A percentile compares a stretch with the other conserved stretches of the same genome.
Conservation (phyloP, 2,113 vertebrate species). For the Sprattus sprattus region DNA sequence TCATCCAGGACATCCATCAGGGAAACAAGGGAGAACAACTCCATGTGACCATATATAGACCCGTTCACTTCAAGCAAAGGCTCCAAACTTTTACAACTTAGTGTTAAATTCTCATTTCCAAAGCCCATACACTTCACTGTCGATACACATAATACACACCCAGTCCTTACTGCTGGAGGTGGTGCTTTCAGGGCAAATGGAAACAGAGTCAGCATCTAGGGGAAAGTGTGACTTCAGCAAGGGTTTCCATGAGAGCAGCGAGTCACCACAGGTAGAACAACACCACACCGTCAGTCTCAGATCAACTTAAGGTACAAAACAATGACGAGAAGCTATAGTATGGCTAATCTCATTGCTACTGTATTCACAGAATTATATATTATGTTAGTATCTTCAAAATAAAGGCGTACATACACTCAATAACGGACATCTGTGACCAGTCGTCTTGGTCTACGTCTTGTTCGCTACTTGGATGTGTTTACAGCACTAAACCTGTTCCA, state of each 20-base stretch:
- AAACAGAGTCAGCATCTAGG: background rate
- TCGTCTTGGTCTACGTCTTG: background rate
- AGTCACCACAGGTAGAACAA: too few relatives aligned
- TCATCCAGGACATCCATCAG: background rate
- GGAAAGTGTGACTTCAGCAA: background rate
- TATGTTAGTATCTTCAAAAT: too few relatives aligned
- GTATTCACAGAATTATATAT: too few relatives aligned
- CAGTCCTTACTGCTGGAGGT: background rate
- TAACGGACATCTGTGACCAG: background rate
- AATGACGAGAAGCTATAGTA: too few relatives aligned
- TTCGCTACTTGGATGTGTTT: background rate
- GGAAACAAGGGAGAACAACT: background rate
- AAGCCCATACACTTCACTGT: background rate
- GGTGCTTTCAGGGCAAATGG: background rate
- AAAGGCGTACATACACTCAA: too few relatives aligned
- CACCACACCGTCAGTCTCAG: too few relatives aligned
- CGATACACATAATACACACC: background rate
- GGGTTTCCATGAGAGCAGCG: too few relatives aligned
- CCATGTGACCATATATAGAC: constrained; percentile 1
- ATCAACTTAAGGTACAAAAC: too few relatives aligned
- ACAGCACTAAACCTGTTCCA: background rate
- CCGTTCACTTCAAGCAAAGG: background rate
- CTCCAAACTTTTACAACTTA: background rate
- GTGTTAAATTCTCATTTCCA: background rate
- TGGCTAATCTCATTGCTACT: too few relatives aligned